These are phyloP conservation scores for Synanceia verrucosa DNA, from an alignment of 2,797 vertebrate genomes.

Conservation along the genomic window DNA sequence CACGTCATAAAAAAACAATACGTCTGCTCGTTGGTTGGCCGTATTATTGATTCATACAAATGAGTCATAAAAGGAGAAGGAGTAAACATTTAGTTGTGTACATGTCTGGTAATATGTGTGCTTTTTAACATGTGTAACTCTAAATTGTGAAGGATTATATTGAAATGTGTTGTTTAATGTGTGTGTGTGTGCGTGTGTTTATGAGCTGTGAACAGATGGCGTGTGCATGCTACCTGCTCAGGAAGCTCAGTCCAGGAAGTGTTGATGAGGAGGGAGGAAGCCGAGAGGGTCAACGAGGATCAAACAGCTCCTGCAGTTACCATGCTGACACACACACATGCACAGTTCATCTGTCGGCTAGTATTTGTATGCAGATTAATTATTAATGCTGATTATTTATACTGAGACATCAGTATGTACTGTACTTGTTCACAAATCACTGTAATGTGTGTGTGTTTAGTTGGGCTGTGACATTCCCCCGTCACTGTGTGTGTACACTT, in stretches of 20 bases:
- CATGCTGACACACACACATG: conserved; percentile 14
- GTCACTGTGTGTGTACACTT: conserved; percentile 19
- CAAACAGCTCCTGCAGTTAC: conserved; percentile 56
- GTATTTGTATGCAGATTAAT: conserved; percentile 14
- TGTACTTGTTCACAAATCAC: conserved; percentile 14
- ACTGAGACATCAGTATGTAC: conserved; percentile 7
- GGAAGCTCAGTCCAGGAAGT: conserved; percentile 27
- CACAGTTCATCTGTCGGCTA: not conserved
- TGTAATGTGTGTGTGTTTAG: conserved; percentile 14
- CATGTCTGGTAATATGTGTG: too few species aligned
- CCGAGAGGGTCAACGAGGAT: conserved; percentile 64
- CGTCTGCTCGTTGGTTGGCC: not conserved
- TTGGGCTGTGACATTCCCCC: not conserved
- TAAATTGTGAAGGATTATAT: not conserved
- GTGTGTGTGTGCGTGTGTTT: not conserved
- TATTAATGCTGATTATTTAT: conserved; percentile 26
- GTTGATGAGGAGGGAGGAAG: conserved; percentile 32
- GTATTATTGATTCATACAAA: not conserved
- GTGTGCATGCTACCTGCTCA: conserved; percentile 30
- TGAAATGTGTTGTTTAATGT: not conserved
- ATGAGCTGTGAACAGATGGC: conserved; percentile 47
- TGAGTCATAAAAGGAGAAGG: not conserved
- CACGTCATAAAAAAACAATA: not conserved
- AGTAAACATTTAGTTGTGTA: too few species aligned
- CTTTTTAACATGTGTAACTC: not conserved